Evolutionary conservation across 2,797 vertebrate species (phyloP).

Genomic region (Microctenopoma stevenorrisi): DNA sequence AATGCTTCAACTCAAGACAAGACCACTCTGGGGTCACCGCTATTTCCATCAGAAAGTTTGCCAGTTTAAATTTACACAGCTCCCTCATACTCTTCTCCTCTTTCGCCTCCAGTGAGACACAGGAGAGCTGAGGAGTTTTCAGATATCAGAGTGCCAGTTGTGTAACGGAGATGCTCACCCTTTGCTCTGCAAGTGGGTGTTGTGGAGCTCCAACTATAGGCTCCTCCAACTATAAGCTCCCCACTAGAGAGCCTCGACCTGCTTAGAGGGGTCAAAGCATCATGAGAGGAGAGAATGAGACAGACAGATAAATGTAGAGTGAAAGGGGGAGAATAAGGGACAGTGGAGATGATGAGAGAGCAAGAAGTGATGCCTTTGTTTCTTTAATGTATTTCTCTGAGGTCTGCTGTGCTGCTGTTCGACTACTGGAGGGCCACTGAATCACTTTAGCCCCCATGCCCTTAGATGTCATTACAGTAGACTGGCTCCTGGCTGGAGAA

Average conservation of each 20-base stretch:
- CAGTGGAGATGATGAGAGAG: constrained; percentile 66
- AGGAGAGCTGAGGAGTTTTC: constrained; percentile 75
- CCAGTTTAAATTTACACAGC: constrained; percentile 86
- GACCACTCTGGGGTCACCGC: constrained; percentile 84
- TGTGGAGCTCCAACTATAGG: constrained; percentile 80
- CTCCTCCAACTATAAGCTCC: constrained; percentile 78
- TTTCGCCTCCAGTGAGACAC: constrained; percentile 80
- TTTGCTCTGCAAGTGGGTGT: constrained; percentile 87
- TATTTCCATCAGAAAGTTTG: constrained; percentile 88
- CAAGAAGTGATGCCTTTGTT: constrained; percentile 71
- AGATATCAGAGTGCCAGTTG: constrained; percentile 83
- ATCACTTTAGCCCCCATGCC: constrained; percentile 70
- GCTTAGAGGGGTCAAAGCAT: constrained; percentile 83
- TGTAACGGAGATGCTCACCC: constrained; percentile 82
- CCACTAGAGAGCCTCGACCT: constrained; percentile 80
- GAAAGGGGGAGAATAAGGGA: constrained; percentile 62
- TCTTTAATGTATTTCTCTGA: constrained; percentile 72
- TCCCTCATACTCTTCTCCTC: constrained; percentile 73
- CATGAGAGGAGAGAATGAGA: constrained; percentile 63
- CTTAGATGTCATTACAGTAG: constrained; percentile 74
- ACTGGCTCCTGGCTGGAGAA: constrained; percentile 67
- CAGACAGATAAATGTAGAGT: constrained; percentile 50
- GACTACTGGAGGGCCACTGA: constrained; percentile 75
- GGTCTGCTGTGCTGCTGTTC: constrained; percentile 66
- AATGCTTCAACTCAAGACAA: constrained; percentile 86